Conservation (phyloP, 2,113 vertebrate genomes). For the Corvus moneduloides region DNA sequence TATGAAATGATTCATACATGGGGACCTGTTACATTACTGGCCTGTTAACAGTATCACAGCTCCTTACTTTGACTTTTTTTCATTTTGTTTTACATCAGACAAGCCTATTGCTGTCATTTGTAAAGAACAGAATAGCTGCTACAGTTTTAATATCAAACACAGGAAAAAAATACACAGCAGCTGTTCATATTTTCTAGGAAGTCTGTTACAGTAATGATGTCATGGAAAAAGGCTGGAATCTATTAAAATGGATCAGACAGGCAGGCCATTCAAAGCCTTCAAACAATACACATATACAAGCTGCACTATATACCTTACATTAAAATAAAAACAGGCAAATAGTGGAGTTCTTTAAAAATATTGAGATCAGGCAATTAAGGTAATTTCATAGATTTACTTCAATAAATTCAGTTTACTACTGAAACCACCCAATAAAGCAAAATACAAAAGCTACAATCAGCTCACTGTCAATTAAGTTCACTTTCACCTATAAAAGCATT, state of each 20-base stretch:
- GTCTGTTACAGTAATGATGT: constrained; percentile 73
- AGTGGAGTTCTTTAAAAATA: constrained; percentile 19
- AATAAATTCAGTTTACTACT: constrained; percentile 23
- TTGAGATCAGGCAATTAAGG: constrained; percentile 4
- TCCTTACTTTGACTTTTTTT: constrained; percentile 38
- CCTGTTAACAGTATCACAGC: constrained; percentile 53
- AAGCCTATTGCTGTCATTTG: constrained; percentile 39
- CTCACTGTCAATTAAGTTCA: neutral
- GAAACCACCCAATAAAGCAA: constrained; percentile 5
- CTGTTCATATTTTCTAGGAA: constrained; percentile 71
- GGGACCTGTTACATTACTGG: constrained; percentile 36
- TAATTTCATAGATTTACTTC: constrained; percentile 29
- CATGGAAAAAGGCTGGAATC: constrained; percentile 74
- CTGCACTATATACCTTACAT: constrained; percentile 25
- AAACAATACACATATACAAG: constrained; percentile 54
- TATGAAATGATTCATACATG: constrained; percentile 27
- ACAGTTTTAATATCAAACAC: constrained; percentile 70
- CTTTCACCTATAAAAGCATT: constrained; percentile 12
- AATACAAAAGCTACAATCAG: constrained; percentile 1
- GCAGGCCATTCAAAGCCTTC: constrained; percentile 59
- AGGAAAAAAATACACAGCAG: constrained; percentile 65
- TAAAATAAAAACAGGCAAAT: constrained; percentile 34
- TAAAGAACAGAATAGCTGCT: constrained; percentile 57
- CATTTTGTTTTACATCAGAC: constrained; percentile 57
- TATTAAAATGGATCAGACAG: constrained; percentile 68